Evolutionary conservation across 2,888 invertebrate genomes (phyloP).

Genomic region (Callimorpha dominula): DNA sequence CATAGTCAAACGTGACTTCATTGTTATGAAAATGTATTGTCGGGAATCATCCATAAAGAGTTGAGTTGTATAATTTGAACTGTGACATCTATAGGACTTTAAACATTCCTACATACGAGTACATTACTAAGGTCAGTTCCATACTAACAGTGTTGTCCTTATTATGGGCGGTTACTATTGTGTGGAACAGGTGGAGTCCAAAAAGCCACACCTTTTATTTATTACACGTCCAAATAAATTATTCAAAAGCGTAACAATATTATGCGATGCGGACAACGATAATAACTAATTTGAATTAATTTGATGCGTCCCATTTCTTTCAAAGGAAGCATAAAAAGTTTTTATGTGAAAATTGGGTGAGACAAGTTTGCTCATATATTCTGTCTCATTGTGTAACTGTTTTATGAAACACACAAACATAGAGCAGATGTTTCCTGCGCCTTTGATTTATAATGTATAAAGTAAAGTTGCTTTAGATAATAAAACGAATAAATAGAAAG

Average conservation of each 20-base stretch:
- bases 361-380: slow-evolving; percentile 63
- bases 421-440: slow-evolving; percentile 69
- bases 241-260: slow-evolving; percentile 77
- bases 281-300: slow-evolving; percentile 79
- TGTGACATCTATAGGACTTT: slow-evolving; percentile 40
- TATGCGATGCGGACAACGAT: slow-evolving; percentile 73
- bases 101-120: slow-evolving; percentile 42
- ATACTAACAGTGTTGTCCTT: slow-evolving; percentile 41
- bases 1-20: not conserved
- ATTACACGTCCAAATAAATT: slow-evolving; percentile 75
- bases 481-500: slow-evolving; percentile 40
- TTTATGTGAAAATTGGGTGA: slow-evolving; percentile 63
- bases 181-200: slow-evolving; percentile 72
- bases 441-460: slow-evolving; percentile 64
- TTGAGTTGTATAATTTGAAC: slow-evolving; percentile 26
- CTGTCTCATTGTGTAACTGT: slow-evolving; percentile 65
- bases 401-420: slow-evolving; percentile 58
- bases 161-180: slow-evolving; percentile 67
- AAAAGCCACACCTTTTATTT: slow-evolving; percentile 79
- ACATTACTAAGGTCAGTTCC: slow-evolving; percentile 32
- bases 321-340: slow-evolving; percentile 70
- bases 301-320: slow-evolving; percentile 69
- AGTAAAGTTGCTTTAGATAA: slow-evolving; percentile 52
- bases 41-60: slow-evolving; percentile 17
- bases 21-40: slow-evolving; percentile 13